These are phyloP conservation scores for Sinohyriopsis cumingii DNA, from an alignment of 2,888 invertebrate genomes.

Conservation along the genomic window DNA sequence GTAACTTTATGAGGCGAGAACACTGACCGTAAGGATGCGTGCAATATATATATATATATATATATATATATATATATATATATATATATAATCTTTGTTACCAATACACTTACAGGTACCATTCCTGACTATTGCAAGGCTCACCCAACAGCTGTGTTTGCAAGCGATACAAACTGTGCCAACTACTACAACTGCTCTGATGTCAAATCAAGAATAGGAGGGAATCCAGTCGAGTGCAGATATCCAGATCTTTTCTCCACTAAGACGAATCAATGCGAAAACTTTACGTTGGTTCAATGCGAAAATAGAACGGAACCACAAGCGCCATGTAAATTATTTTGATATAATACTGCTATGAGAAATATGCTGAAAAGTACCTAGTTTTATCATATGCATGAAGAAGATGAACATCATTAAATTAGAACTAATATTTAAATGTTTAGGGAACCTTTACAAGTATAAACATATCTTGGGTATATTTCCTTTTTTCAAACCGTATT, in stretches of 20 bases:
- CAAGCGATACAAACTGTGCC: constrained; percentile 35
- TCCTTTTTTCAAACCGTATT: no score
- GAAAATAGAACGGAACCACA: constrained; percentile 30
- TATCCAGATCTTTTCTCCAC: constrained; percentile 42
- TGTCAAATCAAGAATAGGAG: constrained; percentile 9
- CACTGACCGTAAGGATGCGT: no score
- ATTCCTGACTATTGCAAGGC: constrained; percentile 27
- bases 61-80: no score
- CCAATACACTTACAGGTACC: constrained; percentile 6
- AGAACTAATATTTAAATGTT: no score
- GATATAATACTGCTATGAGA: no score
- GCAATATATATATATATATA: no score
- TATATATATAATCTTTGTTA: not conserved
- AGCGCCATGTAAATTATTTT: constrained; percentile 35
- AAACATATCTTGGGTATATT: no score
- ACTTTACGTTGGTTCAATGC: constrained; percentile 33
- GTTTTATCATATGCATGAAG: no score
- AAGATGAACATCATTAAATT: no score
- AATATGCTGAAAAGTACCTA: no score
- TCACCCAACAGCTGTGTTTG: constrained; percentile 21
- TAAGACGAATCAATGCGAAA: constrained; percentile 23
- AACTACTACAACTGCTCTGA: constrained; percentile 42
- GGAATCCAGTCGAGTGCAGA: constrained; percentile 25
- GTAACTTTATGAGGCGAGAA: no score
- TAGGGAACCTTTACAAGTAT: no score